These are phyloP conservation scores for Alviniconcha strummeri DNA, from an alignment of 2,888 invertebrate genomes.

Conservation along the genomic window DNA sequence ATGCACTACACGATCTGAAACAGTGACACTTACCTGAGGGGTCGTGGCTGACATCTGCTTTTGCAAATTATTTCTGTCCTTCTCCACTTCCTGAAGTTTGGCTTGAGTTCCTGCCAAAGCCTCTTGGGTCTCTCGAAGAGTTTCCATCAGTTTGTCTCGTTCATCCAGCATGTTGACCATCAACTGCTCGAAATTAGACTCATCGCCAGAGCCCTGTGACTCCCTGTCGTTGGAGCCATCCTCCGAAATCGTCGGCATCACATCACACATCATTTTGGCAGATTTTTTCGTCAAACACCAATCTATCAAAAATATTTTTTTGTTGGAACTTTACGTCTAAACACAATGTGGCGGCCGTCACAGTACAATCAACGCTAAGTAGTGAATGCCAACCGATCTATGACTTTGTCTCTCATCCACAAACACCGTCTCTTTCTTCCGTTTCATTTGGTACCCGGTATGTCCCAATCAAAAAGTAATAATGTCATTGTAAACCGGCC, in stretches of 20 bases:
- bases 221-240: slow-evolving; percentile 78
- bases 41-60: slow-evolving; percentile 96
- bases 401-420: slow-evolving; percentile 9
- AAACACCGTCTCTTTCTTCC: slow-evolving; percentile 29
- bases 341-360: slow-evolving; percentile 6
- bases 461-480: slow-evolving; percentile 23
- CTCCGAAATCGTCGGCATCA: slow-evolving; percentile 99
- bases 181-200: slow-evolving; percentile 98
- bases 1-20: background rate
- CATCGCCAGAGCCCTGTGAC: slow-evolving; percentile 82
- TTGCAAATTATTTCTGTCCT: slow-evolving; percentile 95
- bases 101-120: slow-evolving; percentile 76
- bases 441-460: slow-evolving; percentile 37
- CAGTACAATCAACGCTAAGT: background rate
- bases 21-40: slow-evolving; percentile 86
- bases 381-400: background rate
- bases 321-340: slow-evolving; percentile 24
- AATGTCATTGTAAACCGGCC: slow-evolving; percentile 34
- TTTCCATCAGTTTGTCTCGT: slow-evolving; percentile 98
- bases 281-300: slow-evolving; percentile 29
- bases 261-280: slow-evolving; percentile 99
- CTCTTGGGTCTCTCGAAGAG: slow-evolving; percentile 91
- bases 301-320: background rate
- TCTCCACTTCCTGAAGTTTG: slow-evolving; percentile 91
- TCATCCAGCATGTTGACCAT: slow-evolving; percentile 99